Percentiles rank a stretch among this genome's conserved stretches.
These are phyloP conservation scores for Narcine bancroftii DNA, from an alignment of 2,113 vertebrate genomes.

Conservation along the genomic window DNA sequence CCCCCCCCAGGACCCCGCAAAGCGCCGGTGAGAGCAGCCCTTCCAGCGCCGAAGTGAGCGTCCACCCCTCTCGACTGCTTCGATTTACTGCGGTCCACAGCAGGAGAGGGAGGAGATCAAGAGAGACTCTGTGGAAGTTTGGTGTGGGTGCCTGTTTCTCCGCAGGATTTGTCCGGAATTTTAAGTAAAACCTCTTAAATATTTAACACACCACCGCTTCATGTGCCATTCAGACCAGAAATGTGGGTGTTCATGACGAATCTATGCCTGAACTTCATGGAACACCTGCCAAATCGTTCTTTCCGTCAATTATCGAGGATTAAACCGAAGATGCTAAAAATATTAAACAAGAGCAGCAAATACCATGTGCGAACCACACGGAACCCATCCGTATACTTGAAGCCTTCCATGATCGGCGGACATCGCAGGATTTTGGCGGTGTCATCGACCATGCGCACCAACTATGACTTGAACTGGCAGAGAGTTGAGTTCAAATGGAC, in stretches of 20 bases:
- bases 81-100: slow-evolving; percentile 11
- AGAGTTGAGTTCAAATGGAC: not conserved
- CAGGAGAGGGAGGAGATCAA: slow-evolving; percentile 12
- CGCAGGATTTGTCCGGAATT: not conserved
- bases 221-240: not conserved
- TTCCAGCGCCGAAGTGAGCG: not conserved
- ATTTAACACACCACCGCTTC: not conserved
- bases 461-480: not conserved
- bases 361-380: not conserved
- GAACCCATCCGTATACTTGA: not conserved
- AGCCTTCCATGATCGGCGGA: not conserved
- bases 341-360: not conserved
- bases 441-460: not conserved
- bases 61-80: not conserved
- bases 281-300: not conserved
- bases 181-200: not conserved
- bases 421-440: not conserved
- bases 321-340: not conserved
- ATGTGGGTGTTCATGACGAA: not conserved
- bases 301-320: not conserved
- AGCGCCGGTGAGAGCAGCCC: not conserved
- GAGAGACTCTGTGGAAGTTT: not conserved
- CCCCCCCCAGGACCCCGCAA: too few relatives aligned
- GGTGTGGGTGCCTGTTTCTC: not conserved
- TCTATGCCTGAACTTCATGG: not conserved